A percentile compares a stretch with the other conserved stretches of the same genome.
Conservation (phyloP, 1,140 invertebrate species). For the Artemia franciscana region DNA sequence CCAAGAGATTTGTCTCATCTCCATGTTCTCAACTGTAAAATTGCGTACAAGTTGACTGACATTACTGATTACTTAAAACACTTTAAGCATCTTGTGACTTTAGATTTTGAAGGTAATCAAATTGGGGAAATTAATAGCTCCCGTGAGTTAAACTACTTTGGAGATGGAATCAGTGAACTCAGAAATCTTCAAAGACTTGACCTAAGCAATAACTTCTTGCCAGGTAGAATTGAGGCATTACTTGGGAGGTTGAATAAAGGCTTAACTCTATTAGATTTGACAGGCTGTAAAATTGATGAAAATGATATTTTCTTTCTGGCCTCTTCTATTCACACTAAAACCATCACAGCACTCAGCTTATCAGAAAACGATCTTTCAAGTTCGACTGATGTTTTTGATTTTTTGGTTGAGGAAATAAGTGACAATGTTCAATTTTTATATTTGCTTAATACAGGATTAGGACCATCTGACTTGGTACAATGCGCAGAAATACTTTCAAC, state of each 20-base stretch:
- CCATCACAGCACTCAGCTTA: neutral
- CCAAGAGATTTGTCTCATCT: neutral
- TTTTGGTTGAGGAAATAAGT: neutral
- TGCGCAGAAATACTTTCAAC: neutral
- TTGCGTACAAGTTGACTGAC: neutral
- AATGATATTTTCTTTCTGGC: neutral
- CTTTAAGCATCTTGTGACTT: neutral
- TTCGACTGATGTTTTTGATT: neutral
- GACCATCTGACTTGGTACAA: neutral
- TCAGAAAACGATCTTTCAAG: neutral
- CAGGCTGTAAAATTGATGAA: neutral
- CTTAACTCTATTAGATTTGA: neutral
- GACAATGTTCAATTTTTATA: neutral
- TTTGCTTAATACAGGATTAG: neutral
- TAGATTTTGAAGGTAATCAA: neutral
- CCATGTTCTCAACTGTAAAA: neutral
- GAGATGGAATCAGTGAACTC: neutral
- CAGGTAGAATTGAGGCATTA: neutral
- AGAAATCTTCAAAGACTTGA: neutral
- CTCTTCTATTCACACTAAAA: neutral
- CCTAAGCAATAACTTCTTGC: neutral
- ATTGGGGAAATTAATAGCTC: neutral
- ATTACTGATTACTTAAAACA: neutral
- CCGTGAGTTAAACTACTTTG: neutral
- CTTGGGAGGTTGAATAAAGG: neutral